These are phyloP conservation scores for Phalanger gymnotis DNA, from an alignment of 2,797 vertebrate species.

Conservation along the genomic window DNA sequence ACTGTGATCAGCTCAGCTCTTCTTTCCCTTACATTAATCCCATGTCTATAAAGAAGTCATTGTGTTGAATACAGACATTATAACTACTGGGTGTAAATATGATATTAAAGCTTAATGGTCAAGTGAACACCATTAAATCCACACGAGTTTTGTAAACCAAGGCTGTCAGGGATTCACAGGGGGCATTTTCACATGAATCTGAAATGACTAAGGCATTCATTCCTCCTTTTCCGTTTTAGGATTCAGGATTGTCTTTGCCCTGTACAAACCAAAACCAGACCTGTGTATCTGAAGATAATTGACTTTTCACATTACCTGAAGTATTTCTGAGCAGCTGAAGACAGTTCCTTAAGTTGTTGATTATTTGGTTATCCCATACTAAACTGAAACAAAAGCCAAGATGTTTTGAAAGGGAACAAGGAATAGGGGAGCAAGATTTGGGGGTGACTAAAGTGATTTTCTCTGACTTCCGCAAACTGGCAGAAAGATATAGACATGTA, in stretches of 20 bases:
- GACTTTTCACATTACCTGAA: constrained; percentile 45
- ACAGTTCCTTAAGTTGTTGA: background rate
- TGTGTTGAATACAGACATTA: constrained; percentile 32
- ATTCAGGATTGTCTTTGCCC: constrained; percentile 64
- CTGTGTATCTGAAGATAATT: constrained; percentile 35
- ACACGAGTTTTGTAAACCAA: constrained; percentile 73
- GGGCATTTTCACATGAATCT: constrained; percentile 70
- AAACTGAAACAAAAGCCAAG: constrained; percentile 45
- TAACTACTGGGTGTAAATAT: constrained; percentile 67
- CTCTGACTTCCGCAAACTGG: background rate
- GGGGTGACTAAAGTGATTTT: background rate
- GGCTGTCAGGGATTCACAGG: constrained; percentile 68
- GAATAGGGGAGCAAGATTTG: constrained; percentile 41
- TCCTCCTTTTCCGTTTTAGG: constrained; percentile 62
- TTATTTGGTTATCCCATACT: constrained; percentile 17
- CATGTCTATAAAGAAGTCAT: constrained; percentile 52
- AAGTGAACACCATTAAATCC: constrained; percentile 68
- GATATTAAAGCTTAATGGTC: constrained; percentile 66
- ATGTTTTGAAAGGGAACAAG: background rate
- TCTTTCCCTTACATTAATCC: constrained; percentile 44
- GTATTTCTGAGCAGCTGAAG: constrained; percentile 45
- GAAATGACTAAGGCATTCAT: constrained; percentile 73
- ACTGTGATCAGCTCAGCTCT: background rate
- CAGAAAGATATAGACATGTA: background rate
- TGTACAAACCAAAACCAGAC: constrained; percentile 73